Conservation (phyloP, 2,113 vertebrate genomes). For the Chiloscyllium plagiosum region DNA sequence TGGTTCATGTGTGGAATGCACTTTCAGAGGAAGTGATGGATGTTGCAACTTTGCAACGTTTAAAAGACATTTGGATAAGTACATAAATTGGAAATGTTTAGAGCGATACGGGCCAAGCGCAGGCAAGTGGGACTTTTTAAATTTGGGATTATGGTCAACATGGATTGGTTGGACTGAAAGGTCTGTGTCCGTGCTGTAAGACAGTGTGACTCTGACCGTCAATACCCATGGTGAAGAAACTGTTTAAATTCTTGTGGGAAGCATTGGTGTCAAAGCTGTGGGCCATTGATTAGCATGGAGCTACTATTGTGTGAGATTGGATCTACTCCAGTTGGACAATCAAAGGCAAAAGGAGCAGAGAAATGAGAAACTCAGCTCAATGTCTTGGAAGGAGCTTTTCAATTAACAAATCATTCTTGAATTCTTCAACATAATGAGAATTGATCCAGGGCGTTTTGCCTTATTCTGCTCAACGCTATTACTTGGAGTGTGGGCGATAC, state of each 20-base stretch:
- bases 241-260: neutral
- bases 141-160: too few species aligned
- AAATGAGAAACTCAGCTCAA: neutral
- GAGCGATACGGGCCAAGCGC: too few species aligned
- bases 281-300: neutral
- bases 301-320: neutral
- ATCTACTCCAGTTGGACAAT: neutral
- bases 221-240: neutral
- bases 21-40: too few species aligned
- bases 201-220: neutral
- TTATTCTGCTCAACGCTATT: neutral
- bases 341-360: neutral
- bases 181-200: too few species aligned
- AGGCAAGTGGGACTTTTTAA: too few species aligned
- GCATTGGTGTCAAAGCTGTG: neutral
- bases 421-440: neutral
- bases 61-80: too few species aligned
- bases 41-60: too few species aligned
- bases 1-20: too few species aligned
- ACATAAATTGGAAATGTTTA: too few species aligned
- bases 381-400: neutral
- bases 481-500: neutral
- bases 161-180: too few species aligned
- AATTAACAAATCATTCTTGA: neutral
- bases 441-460: neutral